Percentiles rank a stretch among this genome's conserved stretches.
Evolutionary conservation across 2,797 vertebrate species (phyloP).

Genomic region (Chloroceryle amazona): DNA sequence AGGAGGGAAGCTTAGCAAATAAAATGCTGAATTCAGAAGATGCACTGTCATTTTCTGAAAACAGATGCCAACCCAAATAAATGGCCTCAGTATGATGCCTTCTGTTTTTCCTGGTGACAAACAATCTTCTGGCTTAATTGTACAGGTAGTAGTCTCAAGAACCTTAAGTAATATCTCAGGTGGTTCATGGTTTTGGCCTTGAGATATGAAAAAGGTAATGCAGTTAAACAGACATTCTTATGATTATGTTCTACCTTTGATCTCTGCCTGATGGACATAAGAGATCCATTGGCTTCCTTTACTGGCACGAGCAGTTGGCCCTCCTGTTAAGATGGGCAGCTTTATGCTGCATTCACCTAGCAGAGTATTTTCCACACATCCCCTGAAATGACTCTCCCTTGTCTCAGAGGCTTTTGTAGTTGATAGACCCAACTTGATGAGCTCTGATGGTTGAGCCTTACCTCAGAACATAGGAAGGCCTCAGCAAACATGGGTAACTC

Average conservation of each 20-base stretch:
- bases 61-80: background rate
- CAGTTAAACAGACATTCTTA: background rate
- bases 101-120: conserved; percentile 17
- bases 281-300: background rate
- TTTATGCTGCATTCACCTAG: background rate
- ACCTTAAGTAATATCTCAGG: background rate
- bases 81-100: background rate
- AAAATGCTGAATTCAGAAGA: conserved; percentile 6
- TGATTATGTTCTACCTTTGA: background rate
- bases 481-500: conserved; percentile 92
- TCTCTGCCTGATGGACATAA: background rate
- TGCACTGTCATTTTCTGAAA: conserved; percentile 6
- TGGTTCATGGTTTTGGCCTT: background rate
- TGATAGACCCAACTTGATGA: background rate
- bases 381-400: background rate
- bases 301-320: background rate
- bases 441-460: conserved; percentile 64
- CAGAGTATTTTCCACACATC: background rate
- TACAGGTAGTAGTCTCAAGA: background rate
- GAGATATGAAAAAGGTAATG: background rate
- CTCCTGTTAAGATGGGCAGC: background rate
- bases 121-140: background rate
- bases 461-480: conserved; percentile 96
- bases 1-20: conserved; percentile 38
- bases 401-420: background rate